Conservation (phyloP, 2,113 vertebrate genomes). For the Callopanchax toddi region DNA sequence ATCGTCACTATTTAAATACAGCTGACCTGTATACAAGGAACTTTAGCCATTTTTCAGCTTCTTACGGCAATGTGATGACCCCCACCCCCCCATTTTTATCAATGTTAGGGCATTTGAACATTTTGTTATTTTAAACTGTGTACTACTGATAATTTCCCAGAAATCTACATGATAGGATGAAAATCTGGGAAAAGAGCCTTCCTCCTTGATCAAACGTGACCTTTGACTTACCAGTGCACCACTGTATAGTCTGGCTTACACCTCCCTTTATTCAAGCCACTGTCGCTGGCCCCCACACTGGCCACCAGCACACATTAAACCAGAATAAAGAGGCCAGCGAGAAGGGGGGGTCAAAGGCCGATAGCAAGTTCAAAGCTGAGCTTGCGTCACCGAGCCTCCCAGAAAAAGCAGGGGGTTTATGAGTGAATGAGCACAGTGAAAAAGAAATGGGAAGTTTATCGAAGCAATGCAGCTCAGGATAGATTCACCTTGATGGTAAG, state of each 20-base stretch:
- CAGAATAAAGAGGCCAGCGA: constrained; percentile 30
- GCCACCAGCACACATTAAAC: constrained; percentile 60
- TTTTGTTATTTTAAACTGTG: constrained; percentile 24
- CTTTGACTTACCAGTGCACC: constrained; percentile 63
- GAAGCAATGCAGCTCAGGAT: constrained; percentile 44
- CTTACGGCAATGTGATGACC: not conserved
- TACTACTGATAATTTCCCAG: constrained; percentile 65
- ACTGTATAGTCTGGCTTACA: constrained; percentile 62
- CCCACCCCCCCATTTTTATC: not conserved
- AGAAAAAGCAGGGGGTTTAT: constrained; percentile 48
- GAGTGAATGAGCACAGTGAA: constrained; percentile 53
- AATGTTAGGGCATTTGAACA: constrained; percentile 19
- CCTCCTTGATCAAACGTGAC: constrained; percentile 70
- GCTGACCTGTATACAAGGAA: not conserved
- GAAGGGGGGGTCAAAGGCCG: constrained; percentile 32
- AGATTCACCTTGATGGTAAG: constrained; percentile 61
- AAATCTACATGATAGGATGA: constrained; percentile 65
- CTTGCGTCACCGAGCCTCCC: constrained; percentile 30
- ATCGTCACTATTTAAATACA: no score
- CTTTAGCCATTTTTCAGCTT: not conserved
- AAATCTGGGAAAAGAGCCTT: constrained; percentile 50
- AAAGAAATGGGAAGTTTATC: constrained; percentile 38
- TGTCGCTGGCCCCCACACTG: constrained; percentile 56
- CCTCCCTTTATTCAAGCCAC: constrained; percentile 53
- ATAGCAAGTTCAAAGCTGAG: constrained; percentile 37